Conservation (phyloP, 2,797 vertebrate species). For the Glyptemys insculpta region DNA sequence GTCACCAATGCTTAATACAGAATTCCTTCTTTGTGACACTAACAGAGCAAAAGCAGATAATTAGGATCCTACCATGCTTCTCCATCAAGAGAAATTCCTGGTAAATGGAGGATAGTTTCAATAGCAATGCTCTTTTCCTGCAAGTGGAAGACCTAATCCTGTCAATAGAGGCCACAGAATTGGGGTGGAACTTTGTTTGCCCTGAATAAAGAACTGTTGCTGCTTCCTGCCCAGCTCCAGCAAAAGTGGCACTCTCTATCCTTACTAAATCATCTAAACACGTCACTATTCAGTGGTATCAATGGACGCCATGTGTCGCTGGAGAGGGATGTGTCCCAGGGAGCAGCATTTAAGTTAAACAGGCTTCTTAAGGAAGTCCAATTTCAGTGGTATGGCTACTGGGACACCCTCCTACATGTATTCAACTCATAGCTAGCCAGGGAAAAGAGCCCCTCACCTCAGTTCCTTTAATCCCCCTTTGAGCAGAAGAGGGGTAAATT, state of each 20-base stretch:
- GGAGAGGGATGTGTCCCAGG: neutral
- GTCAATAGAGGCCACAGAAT: neutral
- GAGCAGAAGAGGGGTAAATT: neutral
- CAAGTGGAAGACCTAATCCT: neutral
- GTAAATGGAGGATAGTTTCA: neutral
- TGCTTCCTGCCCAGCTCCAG: neutral
- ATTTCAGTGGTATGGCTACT: fast-evolving
- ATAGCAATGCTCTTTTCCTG: too few species aligned
- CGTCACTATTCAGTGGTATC: neutral
- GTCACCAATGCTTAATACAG: neutral
- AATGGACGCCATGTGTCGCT: neutral
- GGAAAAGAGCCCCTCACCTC: neutral
- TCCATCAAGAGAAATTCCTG: neutral
- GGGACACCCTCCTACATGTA: fast-evolving
- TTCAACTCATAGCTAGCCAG: fast-evolving
- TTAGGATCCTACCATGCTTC: neutral
- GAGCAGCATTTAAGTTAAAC: neutral
- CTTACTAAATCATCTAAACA: neutral
- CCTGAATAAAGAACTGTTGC: neutral
- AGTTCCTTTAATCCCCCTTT: too few species aligned
- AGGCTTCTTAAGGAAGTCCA: neutral
- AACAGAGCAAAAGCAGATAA: neutral
- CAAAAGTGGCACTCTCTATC: too few species aligned
- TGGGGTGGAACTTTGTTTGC: neutral
- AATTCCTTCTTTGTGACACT: neutral